These are phyloP conservation scores for Dynastes grantii DNA, from an alignment of 2,888 invertebrate genomes.

Conservation along the genomic window DNA sequence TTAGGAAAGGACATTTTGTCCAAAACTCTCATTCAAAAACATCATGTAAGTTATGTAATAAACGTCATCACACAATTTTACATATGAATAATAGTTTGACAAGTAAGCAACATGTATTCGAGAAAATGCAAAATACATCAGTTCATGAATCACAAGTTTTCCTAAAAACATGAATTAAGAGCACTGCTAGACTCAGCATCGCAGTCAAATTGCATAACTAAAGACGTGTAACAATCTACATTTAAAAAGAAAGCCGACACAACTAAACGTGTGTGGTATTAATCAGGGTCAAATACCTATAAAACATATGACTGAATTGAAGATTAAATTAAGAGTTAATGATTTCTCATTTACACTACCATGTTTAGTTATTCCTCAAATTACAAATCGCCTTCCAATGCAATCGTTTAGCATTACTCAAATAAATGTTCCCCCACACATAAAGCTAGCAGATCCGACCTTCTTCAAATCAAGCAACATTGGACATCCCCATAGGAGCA, in stretches of 20 bases:
- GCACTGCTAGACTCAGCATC: not conserved
- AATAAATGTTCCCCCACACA: slow-evolving; percentile 3
- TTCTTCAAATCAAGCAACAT: slow-evolving; percentile 28
- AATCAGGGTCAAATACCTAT: no score
- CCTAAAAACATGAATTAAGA: not conserved
- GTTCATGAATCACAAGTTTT: no score
- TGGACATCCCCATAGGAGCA: not conserved
- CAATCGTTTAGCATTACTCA: not conserved
- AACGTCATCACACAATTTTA: no score
- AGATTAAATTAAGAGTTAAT: slow-evolving; percentile 10
- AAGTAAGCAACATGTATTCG: no score
- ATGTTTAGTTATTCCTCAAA: slow-evolving; percentile 31
- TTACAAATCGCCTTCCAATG: slow-evolving; percentile 26
- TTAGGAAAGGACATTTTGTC: slow-evolving; percentile 20
- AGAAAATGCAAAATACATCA: no score
- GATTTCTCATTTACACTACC: slow-evolving; percentile 7
- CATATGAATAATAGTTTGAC: no score
- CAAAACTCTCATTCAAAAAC: slow-evolving; percentile 26
- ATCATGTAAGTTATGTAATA: slow-evolving; percentile 1
- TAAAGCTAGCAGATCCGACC: slow-evolving; percentile 31
- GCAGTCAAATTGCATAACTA: slow-evolving; percentile 5
- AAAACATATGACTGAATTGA: slow-evolving; percentile 12
- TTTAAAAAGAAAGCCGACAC: no score
- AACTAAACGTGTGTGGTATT: not conserved
- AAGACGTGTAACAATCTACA: not conserved